Evolutionary conservation across 2,888 invertebrate species (phyloP).

Genomic region (Colostygia pectinataria): DNA sequence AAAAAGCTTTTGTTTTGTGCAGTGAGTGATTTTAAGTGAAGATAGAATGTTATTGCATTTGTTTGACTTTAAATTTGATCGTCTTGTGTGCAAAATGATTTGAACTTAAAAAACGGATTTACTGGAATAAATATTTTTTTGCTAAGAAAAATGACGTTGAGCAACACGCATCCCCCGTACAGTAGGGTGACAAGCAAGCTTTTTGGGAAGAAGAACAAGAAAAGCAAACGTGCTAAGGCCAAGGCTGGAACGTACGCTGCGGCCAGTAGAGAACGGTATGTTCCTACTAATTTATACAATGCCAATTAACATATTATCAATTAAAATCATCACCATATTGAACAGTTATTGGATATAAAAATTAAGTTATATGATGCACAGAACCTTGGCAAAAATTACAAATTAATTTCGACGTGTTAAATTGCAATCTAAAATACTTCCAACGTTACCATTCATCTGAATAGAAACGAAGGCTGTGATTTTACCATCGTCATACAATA

Average conservation of each 20-base stretch:
- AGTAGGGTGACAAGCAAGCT: conserved; percentile 64
- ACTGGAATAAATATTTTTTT: conserved; percentile 14
- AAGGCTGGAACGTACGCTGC: conserved; percentile 68
- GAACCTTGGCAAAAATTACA: no score
- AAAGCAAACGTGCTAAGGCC: conserved; percentile 60
- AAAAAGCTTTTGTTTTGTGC: conserved; percentile 12
- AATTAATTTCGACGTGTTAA: no score
- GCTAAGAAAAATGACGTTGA: conserved; percentile 59
- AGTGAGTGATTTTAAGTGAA: no score
- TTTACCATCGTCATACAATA: no score
- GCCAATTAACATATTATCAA: no score
- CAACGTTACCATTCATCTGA: no score
- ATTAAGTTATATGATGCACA: no score
- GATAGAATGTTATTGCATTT: background rate
- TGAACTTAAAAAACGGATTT: conserved; percentile 1
- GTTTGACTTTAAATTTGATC: conserved; percentile 3
- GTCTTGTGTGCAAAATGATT: conserved; percentile 8
- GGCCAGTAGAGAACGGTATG: conserved; percentile 70
- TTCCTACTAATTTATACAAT: background rate
- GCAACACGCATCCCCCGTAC: conserved; percentile 59
- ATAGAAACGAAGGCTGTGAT: no score
- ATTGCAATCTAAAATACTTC: no score
- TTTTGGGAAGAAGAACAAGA: conserved; percentile 74
- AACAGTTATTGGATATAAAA: no score
- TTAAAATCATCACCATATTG: no score